Evolutionary conservation across 1,140 invertebrate species (phyloP), one percentile per base, ranked within the genome.

Genomic region (Lethrus apterus): DNA sequence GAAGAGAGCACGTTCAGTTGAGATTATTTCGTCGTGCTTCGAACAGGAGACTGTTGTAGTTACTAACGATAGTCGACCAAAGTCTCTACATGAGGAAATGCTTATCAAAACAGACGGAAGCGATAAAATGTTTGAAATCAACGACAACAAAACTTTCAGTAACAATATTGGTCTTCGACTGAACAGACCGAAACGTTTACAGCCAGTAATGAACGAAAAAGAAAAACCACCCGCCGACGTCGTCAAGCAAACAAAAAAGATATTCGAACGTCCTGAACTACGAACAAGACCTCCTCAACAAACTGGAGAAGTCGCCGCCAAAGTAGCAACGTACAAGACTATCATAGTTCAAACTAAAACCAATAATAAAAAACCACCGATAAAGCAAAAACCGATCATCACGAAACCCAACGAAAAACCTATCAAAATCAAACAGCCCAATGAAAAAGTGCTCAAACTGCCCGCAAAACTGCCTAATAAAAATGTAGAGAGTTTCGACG

Each of bases 221-320:
- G 88, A 91, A 52, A 74, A 89, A 13, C 89, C 89, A 2, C 86
- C 86, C 2, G 81, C 83, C 1, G 88, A 91, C 74, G 76, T 89
- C 33, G 88, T 92, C 26, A 87, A 86, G 58, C 84, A 86, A 32
- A 83, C 84, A 1, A 76, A 89, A 50, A 78, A 82, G 55, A 83
- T 89, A 57, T 93, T 93, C 66, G 89, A 93, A 64, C 72, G 78
- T 3, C 73, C 80, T n/a, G 70, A 75, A 55, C 65, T 72, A 0
- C 64, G 75, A 2, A 57, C 70, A 4, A 70, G 70, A 15, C 64
- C 72, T 60, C 54, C 68, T 58, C 55, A 52, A 63, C 41, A 72
- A 4, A 78, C 75, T 8, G 78, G 78, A 11, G 78, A 80, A 10
- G 79, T 81, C 0, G 78, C 80, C 11, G 77, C 70, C 14, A 81